These are phyloP conservation scores for Tokudaia muenninki DNA, from an alignment of 2,797 vertebrate species.

Conservation along the genomic window DNA sequence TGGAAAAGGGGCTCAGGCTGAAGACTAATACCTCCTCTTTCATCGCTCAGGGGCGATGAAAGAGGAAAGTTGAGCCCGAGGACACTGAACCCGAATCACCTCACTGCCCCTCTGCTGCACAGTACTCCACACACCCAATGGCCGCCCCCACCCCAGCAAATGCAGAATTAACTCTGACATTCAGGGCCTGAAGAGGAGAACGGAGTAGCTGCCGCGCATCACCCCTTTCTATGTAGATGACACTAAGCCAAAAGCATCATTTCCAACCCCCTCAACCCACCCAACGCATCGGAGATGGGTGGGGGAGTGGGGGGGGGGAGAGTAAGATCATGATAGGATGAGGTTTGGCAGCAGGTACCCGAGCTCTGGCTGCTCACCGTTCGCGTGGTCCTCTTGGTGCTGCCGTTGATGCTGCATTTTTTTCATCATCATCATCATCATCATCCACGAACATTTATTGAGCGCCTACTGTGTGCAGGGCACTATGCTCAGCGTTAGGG, in stretches of 20 bases:
- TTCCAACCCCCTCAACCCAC: slow-evolving; percentile 74
- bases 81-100: slow-evolving; percentile 76
- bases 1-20: slow-evolving; percentile 61
- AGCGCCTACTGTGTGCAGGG: slow-evolving; percentile 82
- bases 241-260: slow-evolving; percentile 61
- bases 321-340: slow-evolving; percentile 61
- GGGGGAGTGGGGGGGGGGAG: slow-evolving; percentile 24
- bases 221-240: slow-evolving; percentile 52
- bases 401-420: slow-evolving; percentile 88
- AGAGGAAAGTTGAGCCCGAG: slow-evolving; percentile 82
- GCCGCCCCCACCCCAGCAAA: slow-evolving; percentile 77
- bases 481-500: slow-evolving; percentile 65
- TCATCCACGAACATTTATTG: slow-evolving; percentile 85
- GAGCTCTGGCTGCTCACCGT: slow-evolving; percentile 85
- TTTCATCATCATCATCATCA: slow-evolving; percentile 87
- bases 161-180: slow-evolving; percentile 80
- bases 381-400: slow-evolving; percentile 87
- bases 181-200: slow-evolving; percentile 78
- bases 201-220: slow-evolving; percentile 60
- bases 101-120: slow-evolving; percentile 59
- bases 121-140: slow-evolving; percentile 39
- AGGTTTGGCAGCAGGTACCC: slow-evolving; percentile 68
- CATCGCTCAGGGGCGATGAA: slow-evolving; percentile 6
- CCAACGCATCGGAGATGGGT: not conserved
- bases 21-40: not conserved